Evolutionary conservation across 2,797 vertebrate species (phyloP).

Genomic region (Helarctos malayanus): DNA sequence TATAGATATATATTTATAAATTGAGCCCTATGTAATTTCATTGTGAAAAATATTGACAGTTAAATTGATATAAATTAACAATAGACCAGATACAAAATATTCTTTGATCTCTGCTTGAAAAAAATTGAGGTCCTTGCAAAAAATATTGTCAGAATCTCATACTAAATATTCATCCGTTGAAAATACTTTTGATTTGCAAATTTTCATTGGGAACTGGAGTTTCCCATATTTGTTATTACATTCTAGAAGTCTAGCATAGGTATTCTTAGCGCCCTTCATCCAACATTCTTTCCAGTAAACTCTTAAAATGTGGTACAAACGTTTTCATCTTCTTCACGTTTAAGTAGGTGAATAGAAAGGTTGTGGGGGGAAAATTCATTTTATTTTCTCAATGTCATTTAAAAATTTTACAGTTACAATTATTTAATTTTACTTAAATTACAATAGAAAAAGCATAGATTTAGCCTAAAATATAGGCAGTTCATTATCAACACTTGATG

Average conservation of each 20-base stretch:
- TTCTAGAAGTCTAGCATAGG: constrained; percentile 32
- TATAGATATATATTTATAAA: constrained; percentile 88
- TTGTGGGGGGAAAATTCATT: not conserved
- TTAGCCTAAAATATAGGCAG: constrained; percentile 75
- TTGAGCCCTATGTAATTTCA: constrained; percentile 87
- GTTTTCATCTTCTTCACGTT: constrained; percentile 29
- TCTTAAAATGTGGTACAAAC: not conserved
- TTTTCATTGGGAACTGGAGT: constrained; percentile 3
- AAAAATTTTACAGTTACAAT: constrained; percentile 34
- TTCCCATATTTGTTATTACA: constrained; percentile 13
- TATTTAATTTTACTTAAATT: constrained; percentile 79
- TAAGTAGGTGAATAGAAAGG: not conserved
- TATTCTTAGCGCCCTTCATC: constrained; percentile 52
- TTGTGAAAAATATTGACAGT: constrained; percentile 88
- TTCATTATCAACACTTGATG: constrained; percentile 87
- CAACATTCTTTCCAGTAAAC: not conserved
- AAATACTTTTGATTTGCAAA: constrained; percentile 47
- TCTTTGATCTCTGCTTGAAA: constrained; percentile 90
- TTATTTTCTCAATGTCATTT: constrained; percentile 23
- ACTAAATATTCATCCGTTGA: constrained; percentile 61
- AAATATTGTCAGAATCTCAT: not conserved
- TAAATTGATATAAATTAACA: constrained; percentile 91
- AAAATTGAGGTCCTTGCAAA: constrained; percentile 18
- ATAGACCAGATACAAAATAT: constrained; percentile 90
- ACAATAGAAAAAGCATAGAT: constrained; percentile 75